Evolutionary conservation across 2,888 invertebrate genomes (phyloP).

Genomic region (Pandemis cinnamomeana): DNA sequence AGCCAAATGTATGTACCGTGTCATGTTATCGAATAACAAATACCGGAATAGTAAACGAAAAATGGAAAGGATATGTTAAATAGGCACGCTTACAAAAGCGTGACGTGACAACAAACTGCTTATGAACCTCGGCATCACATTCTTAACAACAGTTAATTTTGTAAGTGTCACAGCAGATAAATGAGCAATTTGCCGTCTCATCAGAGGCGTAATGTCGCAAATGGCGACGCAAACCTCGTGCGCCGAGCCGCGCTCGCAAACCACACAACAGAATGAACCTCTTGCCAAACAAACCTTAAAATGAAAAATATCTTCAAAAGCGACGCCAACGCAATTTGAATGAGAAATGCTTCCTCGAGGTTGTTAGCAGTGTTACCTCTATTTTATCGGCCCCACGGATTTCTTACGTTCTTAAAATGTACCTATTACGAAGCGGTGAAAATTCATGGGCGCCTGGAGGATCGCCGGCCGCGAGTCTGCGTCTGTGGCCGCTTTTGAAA

Average conservation of each 20-base stretch:
- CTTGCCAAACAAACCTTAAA: constrained; percentile 57
- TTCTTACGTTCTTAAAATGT: constrained; percentile 42
- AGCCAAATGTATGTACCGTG: background rate
- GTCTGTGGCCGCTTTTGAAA: constrained; percentile 30
- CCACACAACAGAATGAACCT: constrained; percentile 46
- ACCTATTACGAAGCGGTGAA: constrained; percentile 58
- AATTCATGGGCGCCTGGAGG: constrained; percentile 68
- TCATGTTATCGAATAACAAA: background rate
- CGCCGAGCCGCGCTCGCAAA: constrained; percentile 48
- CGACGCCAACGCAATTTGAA: constrained; percentile 24
- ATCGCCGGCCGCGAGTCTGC: constrained; percentile 53
- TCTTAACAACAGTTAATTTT: constrained; percentile 55
- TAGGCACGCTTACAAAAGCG: background rate
- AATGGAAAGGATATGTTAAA: background rate
- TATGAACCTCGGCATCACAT: constrained; percentile 33
- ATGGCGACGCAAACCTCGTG: constrained; percentile 61
- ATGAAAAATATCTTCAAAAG: constrained; percentile 18
- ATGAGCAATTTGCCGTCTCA: constrained; percentile 77
- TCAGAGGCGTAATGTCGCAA: constrained; percentile 72
- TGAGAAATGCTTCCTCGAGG: constrained; percentile 34
- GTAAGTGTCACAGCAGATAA: constrained; percentile 72
- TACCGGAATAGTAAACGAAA: background rate
- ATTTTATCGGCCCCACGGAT: constrained; percentile 39
- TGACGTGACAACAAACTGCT: background rate
- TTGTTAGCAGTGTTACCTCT: constrained; percentile 39